phyloP scores from a whole-genome alignment of 2,797 vertebrate genomes.

The Chromis chromis region DNA sequence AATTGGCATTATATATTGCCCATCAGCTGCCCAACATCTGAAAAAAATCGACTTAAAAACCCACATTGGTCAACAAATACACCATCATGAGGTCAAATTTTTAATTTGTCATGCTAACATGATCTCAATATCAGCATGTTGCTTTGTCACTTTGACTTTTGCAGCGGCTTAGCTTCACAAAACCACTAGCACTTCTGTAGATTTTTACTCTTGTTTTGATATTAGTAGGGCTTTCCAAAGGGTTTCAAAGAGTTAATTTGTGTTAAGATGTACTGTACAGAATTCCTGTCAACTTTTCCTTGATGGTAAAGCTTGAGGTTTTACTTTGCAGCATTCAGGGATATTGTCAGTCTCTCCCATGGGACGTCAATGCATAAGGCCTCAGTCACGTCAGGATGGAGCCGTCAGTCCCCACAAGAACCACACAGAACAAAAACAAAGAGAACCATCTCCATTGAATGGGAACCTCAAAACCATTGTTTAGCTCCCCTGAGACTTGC shows the following conservation, averaged over 20 bases:
- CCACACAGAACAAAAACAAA: conserved; percentile 36
- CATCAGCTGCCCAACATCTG: no score
- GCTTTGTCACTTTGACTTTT: no score
- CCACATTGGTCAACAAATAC: no score
- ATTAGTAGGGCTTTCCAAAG: not conserved
- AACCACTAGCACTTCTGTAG: no score
- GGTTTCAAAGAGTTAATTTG: not conserved
- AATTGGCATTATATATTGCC: no score
- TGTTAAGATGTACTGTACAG: not conserved
- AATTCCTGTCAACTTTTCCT: not conserved
- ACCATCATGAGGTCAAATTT: no score
- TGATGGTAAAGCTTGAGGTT: conserved; percentile 16
- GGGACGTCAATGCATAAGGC: conserved; percentile 29
- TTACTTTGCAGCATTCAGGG: conserved; percentile 28
- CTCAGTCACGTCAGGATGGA: conserved; percentile 45
- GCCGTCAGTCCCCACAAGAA: conserved; percentile 19
- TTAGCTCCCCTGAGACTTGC: conserved; percentile 40
- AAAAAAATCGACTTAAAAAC: no score
- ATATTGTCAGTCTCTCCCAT: conserved; percentile 25
- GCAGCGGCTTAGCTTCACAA: no score
- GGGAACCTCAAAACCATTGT: conserved; percentile 42
- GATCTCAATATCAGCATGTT: no score
- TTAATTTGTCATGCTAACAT: no score
- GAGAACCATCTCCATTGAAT: conserved; percentile 22
- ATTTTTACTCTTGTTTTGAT: no score